Base-by-base conservation (phyloP, 2,113 vertebrate genomes). In the Ceyx margarethae region DNA sequence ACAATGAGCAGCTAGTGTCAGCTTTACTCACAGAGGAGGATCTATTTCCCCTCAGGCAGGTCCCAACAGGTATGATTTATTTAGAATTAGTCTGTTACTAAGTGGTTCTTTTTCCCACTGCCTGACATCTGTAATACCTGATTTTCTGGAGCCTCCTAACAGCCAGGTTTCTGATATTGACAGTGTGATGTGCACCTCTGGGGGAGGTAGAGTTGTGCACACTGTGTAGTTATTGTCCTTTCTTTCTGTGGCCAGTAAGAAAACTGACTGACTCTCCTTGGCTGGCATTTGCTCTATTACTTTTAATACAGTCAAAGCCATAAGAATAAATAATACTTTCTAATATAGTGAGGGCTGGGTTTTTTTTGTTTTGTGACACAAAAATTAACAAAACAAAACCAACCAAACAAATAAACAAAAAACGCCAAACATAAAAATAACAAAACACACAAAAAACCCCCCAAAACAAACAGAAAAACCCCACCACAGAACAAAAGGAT, bases 181-280 rank as follows among this genome's bases (percentile, higher is more conserved):
- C 28, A 5, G 0, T 31, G 5, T 35, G 4, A 13, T 12, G 10
- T 20, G 9, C 6, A 21, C 1, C 5, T 71, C 37, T 45, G 0
- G 3, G 31, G 18, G 16, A 29, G 10, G 31, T 20, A 43, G 26
- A 31, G 18, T 13, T 84, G 15, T 23, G 17, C 14, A 18, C 1
- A 3, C 14, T 54, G 66, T 67, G 29, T 43, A 6, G 16, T 57
- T 28, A 0, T 1, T 19, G 7, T 40, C 51, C 12, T 51, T 72
- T 51, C 40, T 73, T 4, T 28, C 25, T 14, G 14, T 10, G 35
- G 9, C 22, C 65, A 51, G 3, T 37, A 37, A 37, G 37, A 37
- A 37, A 37, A 37, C 37, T 37, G 37, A 37, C 37, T 37, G 37
- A 37, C 37, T 37, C 37, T 37, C 37, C 37, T 37, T 37, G 37